Evolutionary conservation across 2,888 invertebrate genomes (phyloP), one percentile per base, ranked within the genome.

Genomic region (Agrochola lychnidis): DNA sequence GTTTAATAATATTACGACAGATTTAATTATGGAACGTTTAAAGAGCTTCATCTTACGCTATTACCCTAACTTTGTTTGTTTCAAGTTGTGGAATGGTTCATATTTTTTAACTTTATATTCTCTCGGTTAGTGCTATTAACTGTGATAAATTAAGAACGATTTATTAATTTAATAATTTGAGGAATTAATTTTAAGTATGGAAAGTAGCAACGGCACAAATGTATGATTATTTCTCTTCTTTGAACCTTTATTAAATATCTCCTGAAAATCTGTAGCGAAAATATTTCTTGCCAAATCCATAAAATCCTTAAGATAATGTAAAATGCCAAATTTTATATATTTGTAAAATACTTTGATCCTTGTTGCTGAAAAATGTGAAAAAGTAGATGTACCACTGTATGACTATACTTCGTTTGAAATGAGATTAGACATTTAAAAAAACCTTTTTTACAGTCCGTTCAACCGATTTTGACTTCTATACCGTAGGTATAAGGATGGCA

Each of bases 1-100:
- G 96, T 96, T 96, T 96, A 95, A 96, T 96, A 96, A 95, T 96
- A 96, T 96, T 95, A 96, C 95, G 96, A 96, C 96, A 95, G 96
- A 96, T 96, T 96, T 96, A 95, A 96, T 96, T 96, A 96, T 93
- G 93, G 93, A 95, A 94, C 96, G 95, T 94, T 96, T 96, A 96
- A 94, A 93, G 92, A 92, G 93, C 91, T 93, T 92, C 93, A 92
- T 93, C 94, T 93, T 93, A 93, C 88, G 89, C 91, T 92, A 90
- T 93, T 94, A 93, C 71, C 92, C 91, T 92, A 92, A 92, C 92
- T 94, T 92, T 93, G 92, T 93, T 93, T 92, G 89, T 90, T 91
- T 79, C 83, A 87, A 92, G 90, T 92, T 91, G 88, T 89, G 91
- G 81, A 82, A 79, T 83, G 82, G 87, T 89, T 87, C 73, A 86